phyloP scores from a whole-genome alignment of 1,140 invertebrate genomes.

The honey bee (Apis mellifera) region DNA sequence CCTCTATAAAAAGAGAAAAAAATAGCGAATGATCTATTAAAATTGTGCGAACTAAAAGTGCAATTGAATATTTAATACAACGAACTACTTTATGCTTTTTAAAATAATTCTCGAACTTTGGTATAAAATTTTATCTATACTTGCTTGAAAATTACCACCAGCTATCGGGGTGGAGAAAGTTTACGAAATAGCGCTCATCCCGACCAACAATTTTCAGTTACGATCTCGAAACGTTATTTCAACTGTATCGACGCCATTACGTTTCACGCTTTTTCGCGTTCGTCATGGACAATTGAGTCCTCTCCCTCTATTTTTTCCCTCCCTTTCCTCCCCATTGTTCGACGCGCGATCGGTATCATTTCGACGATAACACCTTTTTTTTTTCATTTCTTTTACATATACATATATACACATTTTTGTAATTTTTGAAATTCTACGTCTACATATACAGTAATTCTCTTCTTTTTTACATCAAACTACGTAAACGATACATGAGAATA shows the following conservation, averaged over 20 bases:
- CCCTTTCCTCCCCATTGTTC: not conserved
- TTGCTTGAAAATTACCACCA: not conserved
- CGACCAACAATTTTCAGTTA: constrained; percentile 15
- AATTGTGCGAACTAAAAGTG: too few relatives aligned
- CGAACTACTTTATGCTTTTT: too few relatives aligned
- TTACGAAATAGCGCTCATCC: constrained; percentile 1
- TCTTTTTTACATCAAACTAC: not conserved
- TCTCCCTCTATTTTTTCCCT: not conserved
- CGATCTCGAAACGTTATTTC: constrained; percentile 14
- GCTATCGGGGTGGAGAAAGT: not conserved
- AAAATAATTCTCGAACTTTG: too few relatives aligned
- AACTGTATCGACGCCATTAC: constrained; percentile 11
- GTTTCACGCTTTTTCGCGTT: constrained; percentile 10
- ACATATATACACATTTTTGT: not conserved
- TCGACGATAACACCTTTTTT: not conserved
- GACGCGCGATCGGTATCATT: constrained; percentile 14
- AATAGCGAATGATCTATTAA: too few relatives aligned
- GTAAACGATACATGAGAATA: not conserved
- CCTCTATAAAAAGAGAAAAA: too few relatives aligned
- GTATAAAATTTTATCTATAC: not conserved
- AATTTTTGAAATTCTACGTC: not conserved
- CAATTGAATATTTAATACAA: too few relatives aligned
- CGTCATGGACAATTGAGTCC: constrained; percentile 7
- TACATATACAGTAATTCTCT: too few relatives aligned
- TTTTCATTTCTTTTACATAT: not conserved